Conservation (phyloP, 2,888 invertebrate genomes). For the Biston betularia region DNA sequence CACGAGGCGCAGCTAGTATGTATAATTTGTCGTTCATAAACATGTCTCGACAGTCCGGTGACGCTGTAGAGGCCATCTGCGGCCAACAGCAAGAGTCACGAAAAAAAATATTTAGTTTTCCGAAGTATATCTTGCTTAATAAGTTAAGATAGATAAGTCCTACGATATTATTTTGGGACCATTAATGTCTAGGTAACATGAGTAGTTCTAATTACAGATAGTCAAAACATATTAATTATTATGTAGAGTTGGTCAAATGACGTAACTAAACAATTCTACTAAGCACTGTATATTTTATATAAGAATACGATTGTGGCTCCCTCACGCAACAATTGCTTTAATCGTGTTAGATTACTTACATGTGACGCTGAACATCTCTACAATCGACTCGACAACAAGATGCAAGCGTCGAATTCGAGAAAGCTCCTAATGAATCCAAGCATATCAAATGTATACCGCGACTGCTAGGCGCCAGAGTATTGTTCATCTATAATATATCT, state of each 20-base stretch:
- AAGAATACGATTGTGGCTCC: not conserved
- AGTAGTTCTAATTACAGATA: not conserved
- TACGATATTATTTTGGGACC: too few species aligned
- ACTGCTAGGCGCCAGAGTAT: constrained; percentile 56
- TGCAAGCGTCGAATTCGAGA: constrained; percentile 43
- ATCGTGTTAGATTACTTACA: constrained; percentile 1
- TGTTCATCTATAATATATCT: constrained; percentile 46
- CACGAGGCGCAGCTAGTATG: too few species aligned
- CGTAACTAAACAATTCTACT: not conserved
- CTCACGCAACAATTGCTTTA: not conserved
- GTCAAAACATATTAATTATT: not conserved
- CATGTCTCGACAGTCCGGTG: too few species aligned
- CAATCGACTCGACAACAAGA: constrained; percentile 29
- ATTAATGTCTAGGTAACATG: too few species aligned
- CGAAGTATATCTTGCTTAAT: too few species aligned
- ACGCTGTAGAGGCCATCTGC: too few species aligned
- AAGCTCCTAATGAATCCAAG: constrained; percentile 46
- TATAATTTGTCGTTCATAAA: too few species aligned
- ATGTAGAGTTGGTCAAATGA: not conserved
- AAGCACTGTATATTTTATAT: not conserved
- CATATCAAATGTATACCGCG: constrained; percentile 57
- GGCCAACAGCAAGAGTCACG: too few species aligned
- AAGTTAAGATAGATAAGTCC: too few species aligned
- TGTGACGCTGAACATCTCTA: constrained; percentile 1
- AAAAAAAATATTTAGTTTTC: too few species aligned